Percentiles rank a stretch among this genome's conserved stretches.
phyloP scores from a whole-genome alignment of 2,888 invertebrate genomes.

The Fabriciana adippe region DNA sequence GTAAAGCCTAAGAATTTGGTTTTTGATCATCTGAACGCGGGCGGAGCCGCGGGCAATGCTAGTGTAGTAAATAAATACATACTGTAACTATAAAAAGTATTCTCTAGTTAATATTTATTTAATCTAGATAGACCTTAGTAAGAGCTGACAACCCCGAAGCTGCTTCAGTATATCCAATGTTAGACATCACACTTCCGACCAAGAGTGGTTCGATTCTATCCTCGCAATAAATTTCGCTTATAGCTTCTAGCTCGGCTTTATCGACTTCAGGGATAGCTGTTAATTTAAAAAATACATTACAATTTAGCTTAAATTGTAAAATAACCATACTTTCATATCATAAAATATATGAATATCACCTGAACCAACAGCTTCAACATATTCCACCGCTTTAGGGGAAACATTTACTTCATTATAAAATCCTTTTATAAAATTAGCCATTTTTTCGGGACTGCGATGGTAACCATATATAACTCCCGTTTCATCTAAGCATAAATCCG shows the following conservation, averaged over 20 bases:
- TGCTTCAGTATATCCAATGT: slow-evolving; percentile 72
- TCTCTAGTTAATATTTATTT: too few relatives aligned
- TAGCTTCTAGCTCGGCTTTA: slow-evolving; percentile 84
- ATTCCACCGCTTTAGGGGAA: slow-evolving; percentile 84
- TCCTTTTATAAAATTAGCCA: slow-evolving; percentile 47
- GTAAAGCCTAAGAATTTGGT: too few relatives aligned
- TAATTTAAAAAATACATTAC: slow-evolving; percentile 4
- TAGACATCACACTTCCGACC: slow-evolving; percentile 79
- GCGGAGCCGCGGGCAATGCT: too few relatives aligned
- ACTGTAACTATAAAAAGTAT: background rate
- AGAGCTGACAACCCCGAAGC: slow-evolving; percentile 79
- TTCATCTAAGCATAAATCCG: slow-evolving; percentile 33
- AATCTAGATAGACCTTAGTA: slow-evolving; percentile 68
- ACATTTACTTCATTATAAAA: slow-evolving; percentile 83
- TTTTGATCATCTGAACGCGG: too few relatives aligned
- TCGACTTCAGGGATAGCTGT: slow-evolving; percentile 81
- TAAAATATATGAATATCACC: slow-evolving; percentile 58
- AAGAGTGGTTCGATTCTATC: slow-evolving; percentile 80
- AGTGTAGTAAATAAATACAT: too few relatives aligned
- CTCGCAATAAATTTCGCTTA: slow-evolving; percentile 81
- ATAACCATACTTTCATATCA: background rate
- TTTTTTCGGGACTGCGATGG: slow-evolving; percentile 42
- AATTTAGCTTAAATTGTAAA: background rate
- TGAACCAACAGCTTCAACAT: slow-evolving; percentile 92
- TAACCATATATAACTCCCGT: slow-evolving; percentile 46